Conservation (phyloP, 2,113 vertebrate genomes). For the Acrocephalus kingi region DNA sequence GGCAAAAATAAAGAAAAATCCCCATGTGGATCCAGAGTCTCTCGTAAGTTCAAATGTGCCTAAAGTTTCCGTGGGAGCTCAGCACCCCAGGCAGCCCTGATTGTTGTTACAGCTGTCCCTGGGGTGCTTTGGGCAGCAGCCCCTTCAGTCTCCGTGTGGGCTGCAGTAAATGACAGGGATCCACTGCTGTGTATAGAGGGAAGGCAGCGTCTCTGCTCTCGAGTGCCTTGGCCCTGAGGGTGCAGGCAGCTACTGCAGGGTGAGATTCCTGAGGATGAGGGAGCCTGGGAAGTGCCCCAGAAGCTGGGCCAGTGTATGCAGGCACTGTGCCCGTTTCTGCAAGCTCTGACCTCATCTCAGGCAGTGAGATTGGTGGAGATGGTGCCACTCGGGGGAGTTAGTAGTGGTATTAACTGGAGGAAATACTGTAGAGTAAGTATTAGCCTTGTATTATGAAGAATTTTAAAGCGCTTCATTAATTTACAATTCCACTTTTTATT, state of each 20-base stretch:
- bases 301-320: too few relatives aligned
- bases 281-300: neutral
- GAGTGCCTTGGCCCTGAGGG: neutral
- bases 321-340: accelerated
- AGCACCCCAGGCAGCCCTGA: neutral
- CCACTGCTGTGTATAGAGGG: neutral
- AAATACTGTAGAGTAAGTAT: conserved; percentile 23
- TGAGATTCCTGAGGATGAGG: neutral
- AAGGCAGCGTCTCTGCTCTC: neutral
- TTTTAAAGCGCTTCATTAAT: conserved; percentile 70
- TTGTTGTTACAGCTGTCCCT: neutral
- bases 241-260: neutral
- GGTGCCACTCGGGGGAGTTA: neutral
- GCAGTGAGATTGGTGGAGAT: neutral
- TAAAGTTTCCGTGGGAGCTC: accelerated
- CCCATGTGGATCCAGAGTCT: neutral
- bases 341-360: neutral
- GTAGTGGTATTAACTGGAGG: conserved; percentile 16
- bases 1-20: neutral
- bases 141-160: accelerated
- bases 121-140: neutral
- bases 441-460: conserved; percentile 54
- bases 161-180: neutral
- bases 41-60: neutral
- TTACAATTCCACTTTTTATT: conserved; percentile 73